Percentiles rank a stretch among this genome's conserved stretches.
Evolutionary conservation across 1,140 invertebrate species (phyloP).

Genomic region (Epicauta chinensis): DNA sequence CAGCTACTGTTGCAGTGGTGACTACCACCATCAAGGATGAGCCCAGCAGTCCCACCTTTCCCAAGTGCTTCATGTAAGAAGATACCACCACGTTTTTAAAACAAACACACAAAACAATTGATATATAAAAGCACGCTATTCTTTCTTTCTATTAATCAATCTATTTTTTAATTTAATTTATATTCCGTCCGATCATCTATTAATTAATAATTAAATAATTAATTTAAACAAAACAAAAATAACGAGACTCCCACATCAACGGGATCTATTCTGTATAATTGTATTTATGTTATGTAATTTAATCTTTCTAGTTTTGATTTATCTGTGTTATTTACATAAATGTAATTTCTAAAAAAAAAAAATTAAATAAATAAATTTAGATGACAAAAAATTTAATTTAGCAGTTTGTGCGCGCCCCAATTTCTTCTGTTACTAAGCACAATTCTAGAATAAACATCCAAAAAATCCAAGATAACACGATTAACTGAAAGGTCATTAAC

Average conservation of each 20-base stretch:
- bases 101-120: neutral
- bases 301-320: conserved; percentile 1
- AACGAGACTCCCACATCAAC: neutral
- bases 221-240: too few species aligned
- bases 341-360: conserved; percentile 9
- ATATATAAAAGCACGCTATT: neutral
- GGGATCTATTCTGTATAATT: conserved; percentile 13
- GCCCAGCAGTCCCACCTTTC: conserved; percentile 38
- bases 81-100: neutral
- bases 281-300: conserved; percentile 19
- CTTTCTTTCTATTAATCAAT: neutral
- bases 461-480: too few species aligned
- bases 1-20: conserved; percentile 40
- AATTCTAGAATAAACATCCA: neutral
- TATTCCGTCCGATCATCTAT: conserved; percentile 22
- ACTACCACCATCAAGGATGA: conserved; percentile 42
- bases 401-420: neutral
- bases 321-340: conserved; percentile 13
- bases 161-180: conserved; percentile 17
- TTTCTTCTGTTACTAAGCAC: neutral
- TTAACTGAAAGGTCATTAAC: neutral
- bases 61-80: conserved; percentile 44
- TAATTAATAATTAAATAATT: too few species aligned
- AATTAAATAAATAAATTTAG: conserved; percentile 10
- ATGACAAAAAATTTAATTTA: neutral